phyloP scores from a whole-genome alignment of 1,140 invertebrate genomes.

The Scaptomyza graminum region DNA sequence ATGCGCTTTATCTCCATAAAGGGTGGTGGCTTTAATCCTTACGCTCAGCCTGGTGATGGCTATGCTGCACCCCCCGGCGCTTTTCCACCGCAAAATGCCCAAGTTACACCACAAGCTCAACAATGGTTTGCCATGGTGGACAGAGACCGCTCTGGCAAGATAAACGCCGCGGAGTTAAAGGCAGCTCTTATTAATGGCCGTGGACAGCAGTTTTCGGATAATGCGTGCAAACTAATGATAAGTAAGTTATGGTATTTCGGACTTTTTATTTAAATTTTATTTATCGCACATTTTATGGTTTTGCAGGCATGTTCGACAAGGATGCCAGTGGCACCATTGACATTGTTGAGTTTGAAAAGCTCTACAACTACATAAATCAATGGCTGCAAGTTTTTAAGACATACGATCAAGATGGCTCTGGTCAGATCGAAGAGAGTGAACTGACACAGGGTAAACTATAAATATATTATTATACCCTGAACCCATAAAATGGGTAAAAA shows the following conservation, averaged over 20 bases:
- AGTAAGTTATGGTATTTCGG: slow-evolving; percentile 86
- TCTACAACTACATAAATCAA: slow-evolving; percentile 95
- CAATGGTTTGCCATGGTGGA: slow-evolving; percentile 94
- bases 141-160: slow-evolving; percentile 91
- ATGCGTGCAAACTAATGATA: slow-evolving; percentile 95
- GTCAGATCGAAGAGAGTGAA: slow-evolving; percentile 92
- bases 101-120: slow-evolving; percentile 87
- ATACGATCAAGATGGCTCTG: slow-evolving; percentile 92
- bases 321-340: slow-evolving; percentile 94
- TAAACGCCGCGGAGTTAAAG: slow-evolving; percentile 91
- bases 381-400: slow-evolving; percentile 93
- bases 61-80: slow-evolving; percentile 79
- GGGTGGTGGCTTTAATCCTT: slow-evolving; percentile 77
- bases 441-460: slow-evolving; percentile 87
- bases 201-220: slow-evolving; percentile 93
- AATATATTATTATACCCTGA: background rate
- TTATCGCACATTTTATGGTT: slow-evolving; percentile 19
- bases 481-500: no score
- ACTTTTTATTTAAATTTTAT: no score
- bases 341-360: slow-evolving; percentile 92
- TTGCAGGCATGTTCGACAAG: slow-evolving; percentile 94
- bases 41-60: slow-evolving; percentile 54
- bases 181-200: slow-evolving; percentile 93
- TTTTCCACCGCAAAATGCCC: slow-evolving; percentile 75
- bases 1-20: background rate